phyloP scores from a whole-genome alignment of 2,113 vertebrate genomes.

The Heterocephalus glaber region DNA sequence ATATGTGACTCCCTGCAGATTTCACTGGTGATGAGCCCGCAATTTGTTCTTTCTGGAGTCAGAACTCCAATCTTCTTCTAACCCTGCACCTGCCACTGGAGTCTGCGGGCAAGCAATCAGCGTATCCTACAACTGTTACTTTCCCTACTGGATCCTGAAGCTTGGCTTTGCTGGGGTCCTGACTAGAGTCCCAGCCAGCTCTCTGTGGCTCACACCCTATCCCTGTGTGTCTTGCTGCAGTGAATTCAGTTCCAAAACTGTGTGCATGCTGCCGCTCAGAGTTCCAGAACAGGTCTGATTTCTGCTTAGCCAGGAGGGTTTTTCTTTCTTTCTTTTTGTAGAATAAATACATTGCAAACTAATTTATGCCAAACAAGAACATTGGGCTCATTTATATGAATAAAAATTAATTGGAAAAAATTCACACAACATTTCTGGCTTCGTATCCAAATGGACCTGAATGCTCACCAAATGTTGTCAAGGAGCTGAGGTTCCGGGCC shows the following conservation, averaged over 20 bases:
- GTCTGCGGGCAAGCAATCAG: neutral
- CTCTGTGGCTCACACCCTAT: too few species aligned
- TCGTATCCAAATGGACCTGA: neutral
- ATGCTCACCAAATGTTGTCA: neutral
- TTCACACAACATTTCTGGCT: fast-evolving
- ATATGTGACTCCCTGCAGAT: neutral
- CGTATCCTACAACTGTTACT: neutral
- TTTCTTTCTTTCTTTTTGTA: neutral
- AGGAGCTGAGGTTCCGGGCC: fast-evolving
- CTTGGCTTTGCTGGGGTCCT: neutral
- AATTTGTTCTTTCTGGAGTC: neutral
- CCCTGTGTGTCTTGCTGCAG: neutral
- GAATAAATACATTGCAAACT: neutral
- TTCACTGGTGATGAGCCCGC: neutral
- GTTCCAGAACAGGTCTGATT: neutral
- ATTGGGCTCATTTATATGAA: neutral
- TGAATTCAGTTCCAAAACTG: neutral
- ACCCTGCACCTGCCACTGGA: neutral
- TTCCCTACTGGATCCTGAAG: neutral
- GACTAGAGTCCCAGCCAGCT: neutral
- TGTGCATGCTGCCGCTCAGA: neutral
- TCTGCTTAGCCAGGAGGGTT: neutral
- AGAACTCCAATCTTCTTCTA: neutral
- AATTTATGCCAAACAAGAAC: neutral
- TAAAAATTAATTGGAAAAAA: neutral